Conservation (phyloP, 35 echinoderm and acorn worm species). For the Heliocidaris erythrogramma region DNA sequence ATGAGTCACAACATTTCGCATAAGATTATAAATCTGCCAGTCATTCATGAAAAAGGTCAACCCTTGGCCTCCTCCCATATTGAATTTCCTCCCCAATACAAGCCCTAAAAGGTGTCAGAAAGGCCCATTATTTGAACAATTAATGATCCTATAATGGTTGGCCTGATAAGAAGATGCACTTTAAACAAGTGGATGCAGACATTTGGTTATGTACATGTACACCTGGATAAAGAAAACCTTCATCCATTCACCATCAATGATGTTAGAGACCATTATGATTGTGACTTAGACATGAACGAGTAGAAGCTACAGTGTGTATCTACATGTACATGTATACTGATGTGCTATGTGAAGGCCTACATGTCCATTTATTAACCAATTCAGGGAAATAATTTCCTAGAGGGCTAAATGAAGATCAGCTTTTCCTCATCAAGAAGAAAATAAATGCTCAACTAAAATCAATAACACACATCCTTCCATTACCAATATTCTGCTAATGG, state of each 20-base stretch:
- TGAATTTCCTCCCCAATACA: slow-evolving; percentile 31
- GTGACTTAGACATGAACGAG: no score
- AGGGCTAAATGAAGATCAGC: no score
- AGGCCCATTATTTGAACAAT: slow-evolving; percentile 34
- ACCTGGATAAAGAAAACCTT: not conserved
- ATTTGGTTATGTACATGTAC: not conserved
- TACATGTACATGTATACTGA: no score
- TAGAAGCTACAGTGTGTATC: no score
- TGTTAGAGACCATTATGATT: not conserved
- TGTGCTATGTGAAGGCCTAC: no score
- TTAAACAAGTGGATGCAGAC: not conserved
- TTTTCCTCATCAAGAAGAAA: no score
- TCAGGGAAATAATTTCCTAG: no score
- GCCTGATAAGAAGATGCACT: not conserved
- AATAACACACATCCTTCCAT: no score
- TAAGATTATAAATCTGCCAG: slow-evolving; percentile 52
- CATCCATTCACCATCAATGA: not conserved
- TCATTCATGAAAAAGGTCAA: slow-evolving; percentile 50
- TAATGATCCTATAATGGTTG: slow-evolving; percentile 26
- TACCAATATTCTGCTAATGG: no score
- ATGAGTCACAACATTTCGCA: slow-evolving; percentile 51
- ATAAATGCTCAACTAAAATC: no score
- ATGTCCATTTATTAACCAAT: no score
- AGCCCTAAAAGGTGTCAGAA: slow-evolving; percentile 32
- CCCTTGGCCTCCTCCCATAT: slow-evolving; percentile 46